These are phyloP conservation scores for Poicephalus gulielmi DNA, from an alignment of 2,113 vertebrate species.

Conservation along the genomic window DNA sequence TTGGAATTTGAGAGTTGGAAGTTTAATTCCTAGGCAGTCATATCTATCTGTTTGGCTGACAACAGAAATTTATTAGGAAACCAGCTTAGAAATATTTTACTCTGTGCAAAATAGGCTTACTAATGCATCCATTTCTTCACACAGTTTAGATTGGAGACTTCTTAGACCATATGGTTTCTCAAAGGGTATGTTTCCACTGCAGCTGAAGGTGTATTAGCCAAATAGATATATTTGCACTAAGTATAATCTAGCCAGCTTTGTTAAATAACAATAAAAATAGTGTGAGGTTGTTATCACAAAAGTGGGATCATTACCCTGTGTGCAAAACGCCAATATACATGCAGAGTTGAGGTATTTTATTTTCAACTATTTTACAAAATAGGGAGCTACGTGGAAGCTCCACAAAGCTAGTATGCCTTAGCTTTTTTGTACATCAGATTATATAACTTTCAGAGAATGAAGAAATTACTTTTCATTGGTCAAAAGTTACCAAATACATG, in stretches of 20 bases:
- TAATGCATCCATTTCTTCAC: not conserved
- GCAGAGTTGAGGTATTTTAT: not conserved
- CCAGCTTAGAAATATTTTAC: not conserved
- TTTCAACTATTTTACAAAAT: not conserved
- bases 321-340: not conserved
- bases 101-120: not conserved
- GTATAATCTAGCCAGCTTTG: not conserved
- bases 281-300: not conserved
- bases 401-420: not conserved
- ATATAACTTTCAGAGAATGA: not conserved
- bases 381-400: not conserved
- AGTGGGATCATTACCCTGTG: not conserved
- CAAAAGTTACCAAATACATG: not conserved
- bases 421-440: not conserved
- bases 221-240: not conserved
- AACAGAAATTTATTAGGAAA: conserved; percentile 2
- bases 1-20: not conserved
- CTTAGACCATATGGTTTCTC: not conserved
- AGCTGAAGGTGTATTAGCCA: not conserved
- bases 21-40: not conserved
- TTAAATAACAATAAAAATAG: not conserved
- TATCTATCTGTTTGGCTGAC: not conserved
- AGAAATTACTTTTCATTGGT: not conserved
- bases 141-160: not conserved
- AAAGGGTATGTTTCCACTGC: not conserved